A percentile compares a stretch with the other conserved stretches of the same genome.
Conservation (phyloP, 2,113 vertebrate genomes). For the Pampusana beccarii region DNA sequence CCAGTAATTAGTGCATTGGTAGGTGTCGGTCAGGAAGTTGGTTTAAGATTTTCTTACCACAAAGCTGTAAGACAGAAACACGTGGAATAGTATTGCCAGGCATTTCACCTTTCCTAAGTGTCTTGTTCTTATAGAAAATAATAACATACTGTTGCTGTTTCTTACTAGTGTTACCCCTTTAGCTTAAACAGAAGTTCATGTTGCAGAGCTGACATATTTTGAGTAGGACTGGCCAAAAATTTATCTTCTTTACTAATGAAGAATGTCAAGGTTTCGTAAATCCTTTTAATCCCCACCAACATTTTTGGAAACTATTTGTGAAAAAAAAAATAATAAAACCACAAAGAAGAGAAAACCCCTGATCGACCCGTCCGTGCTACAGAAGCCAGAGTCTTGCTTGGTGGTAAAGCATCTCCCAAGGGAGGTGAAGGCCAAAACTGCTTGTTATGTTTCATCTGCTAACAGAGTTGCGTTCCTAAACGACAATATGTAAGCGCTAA, state of each 20-base stretch:
- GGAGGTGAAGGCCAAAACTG: background rate
- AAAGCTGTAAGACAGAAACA: background rate
- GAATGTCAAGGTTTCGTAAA: background rate
- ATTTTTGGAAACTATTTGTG: background rate
- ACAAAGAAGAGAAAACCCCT: background rate
- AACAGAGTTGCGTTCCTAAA: background rate
- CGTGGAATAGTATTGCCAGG: fast-evolving
- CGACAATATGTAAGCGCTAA: background rate
- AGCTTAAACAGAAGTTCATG: background rate
- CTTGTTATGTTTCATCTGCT: background rate
- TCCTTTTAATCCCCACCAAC: background rate
- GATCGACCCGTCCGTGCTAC: background rate
- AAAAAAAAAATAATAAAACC: background rate
- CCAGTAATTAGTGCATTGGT: background rate
- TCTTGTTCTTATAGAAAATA: background rate
- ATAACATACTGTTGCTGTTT: background rate
- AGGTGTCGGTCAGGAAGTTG: background rate
- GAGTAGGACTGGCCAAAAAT: background rate
- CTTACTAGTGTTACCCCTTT: background rate
- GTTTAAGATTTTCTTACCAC: background rate
- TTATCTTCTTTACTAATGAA: background rate
- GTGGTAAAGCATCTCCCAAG: background rate
- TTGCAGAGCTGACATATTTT: background rate
- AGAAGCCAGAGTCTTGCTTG: background rate
- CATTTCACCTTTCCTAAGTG: background rate